These are phyloP conservation scores for Agrochola litura DNA, from an alignment of 2,888 invertebrate genomes.

Conservation along the genomic window DNA sequence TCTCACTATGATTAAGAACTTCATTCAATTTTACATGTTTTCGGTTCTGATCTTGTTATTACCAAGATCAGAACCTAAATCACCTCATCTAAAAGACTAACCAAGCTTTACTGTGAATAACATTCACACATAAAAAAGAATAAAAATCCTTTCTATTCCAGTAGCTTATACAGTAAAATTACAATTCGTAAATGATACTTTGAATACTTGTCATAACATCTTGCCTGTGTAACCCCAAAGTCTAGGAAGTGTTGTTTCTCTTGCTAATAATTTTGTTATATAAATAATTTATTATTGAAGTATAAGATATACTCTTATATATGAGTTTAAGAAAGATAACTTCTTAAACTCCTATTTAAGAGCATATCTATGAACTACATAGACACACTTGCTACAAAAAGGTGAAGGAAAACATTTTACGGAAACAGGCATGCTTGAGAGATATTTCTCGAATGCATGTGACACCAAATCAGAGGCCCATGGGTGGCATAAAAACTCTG, in stretches of 20 bases:
- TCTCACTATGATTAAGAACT: background rate
- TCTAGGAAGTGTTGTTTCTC: background rate
- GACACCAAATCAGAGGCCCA: too few species aligned
- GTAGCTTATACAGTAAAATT: background rate
- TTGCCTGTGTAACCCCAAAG: background rate
- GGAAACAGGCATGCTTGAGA: too few species aligned
- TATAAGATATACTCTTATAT: too few species aligned
- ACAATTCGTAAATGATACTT: background rate
- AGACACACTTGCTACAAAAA: too few species aligned
- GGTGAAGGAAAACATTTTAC: too few species aligned
- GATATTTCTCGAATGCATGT: too few species aligned
- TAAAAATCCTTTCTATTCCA: background rate
- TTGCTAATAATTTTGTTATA: background rate
- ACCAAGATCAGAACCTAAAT: too few species aligned
- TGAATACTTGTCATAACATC: background rate
- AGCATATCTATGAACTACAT: background rate
- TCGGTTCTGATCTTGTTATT: background rate
- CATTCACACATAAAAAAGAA: background rate
- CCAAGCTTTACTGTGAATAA: background rate
- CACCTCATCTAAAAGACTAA: background rate
- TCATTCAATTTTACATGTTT: background rate
- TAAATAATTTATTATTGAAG: background rate
- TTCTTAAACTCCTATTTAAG: background rate
- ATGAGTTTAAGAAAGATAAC: too few species aligned
- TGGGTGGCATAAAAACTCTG: too few species aligned